Evolutionary conservation across 2,797 vertebrate genomes (phyloP), one percentile per base, ranked within the genome.

Genomic region (Hephaestus fuliginosus): DNA sequence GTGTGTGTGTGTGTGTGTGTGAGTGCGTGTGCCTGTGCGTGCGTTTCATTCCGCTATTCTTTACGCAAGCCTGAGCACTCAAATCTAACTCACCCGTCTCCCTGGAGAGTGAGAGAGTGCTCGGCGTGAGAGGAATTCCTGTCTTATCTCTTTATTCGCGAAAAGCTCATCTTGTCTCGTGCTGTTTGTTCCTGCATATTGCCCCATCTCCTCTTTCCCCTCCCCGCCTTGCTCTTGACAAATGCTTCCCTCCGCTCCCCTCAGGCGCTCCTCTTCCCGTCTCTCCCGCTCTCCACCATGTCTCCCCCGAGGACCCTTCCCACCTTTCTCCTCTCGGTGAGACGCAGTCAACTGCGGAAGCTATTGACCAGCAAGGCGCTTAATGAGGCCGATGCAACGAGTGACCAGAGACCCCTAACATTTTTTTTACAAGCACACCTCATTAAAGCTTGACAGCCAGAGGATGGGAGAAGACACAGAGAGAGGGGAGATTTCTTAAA

Each of bases 301-400:
- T 15, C 78, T 48, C 84, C 76, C 81, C 22, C 3, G 77, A 64
- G 85, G 61, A 69, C 81, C 55, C 43, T 65, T n/a, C 56, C 75
- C 48, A 41, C 72, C 43, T 78, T 65, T 70, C 74, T 78, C 68
- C 22, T 67, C 58, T 70, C 10, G 39, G 57, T 7, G 58, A 80
- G 81, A 52, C 0, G 63, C 84, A 76, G 76, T 84, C 85, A 88
- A 51, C 73, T 52, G 73, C 57, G 72, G 65, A 83, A 77, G 85
- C 82, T 88, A 92, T 88, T 85, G 88, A 93, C 82, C 80, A 81
- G 83, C 66, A 70, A 66, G 75, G 64, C 18, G 57, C 66, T 89
- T 92, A 95, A 94, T 93, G 90, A 94, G 89, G 85, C 86, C 62
- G 84, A 83, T 69, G 88, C 74, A 92, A 92, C 43, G 69, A 88